Base-by-base conservation (phyloP, 2,888 invertebrate species). In the Muscina levida region DNA sequence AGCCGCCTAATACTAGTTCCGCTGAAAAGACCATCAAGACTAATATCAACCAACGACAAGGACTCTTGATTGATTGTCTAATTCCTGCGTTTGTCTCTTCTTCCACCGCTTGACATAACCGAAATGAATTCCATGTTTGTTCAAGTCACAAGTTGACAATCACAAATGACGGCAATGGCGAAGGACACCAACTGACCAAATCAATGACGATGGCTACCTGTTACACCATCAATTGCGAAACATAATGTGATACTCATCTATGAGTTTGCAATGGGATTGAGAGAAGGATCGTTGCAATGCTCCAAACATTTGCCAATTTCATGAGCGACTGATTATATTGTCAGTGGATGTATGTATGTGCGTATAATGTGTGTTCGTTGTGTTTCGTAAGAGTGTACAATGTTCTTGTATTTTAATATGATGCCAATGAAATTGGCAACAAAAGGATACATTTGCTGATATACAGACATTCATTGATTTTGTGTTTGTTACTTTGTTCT, bases 301-400 rank as follows among this genome's bases (percentile, higher is more conserved):
- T 39, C 11, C 62, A 57, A n/a, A 10, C 68, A 53, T 68, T 77
- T 74, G 56, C 74, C 74, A 77, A 77, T 77, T 81, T 81, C 74
- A 77, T 77, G 62, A 66, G 72, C 74, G 77, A 81, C 62, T 74
- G 77, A 77, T 3, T 70, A 39, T 53, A 3, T 31, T 67, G 66
- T 51, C 13, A 39, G 19, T 53, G 37, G 4, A 3, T 31, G 8
- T 31, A 8, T 31, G 31, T 5, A 31, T 31, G 31, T 31, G n/a
- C n/a, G 31, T 31, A 31, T 31, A 8, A 31, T 31, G 8, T 31
- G 4, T 3, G 8, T 31, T 31, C 31, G 4, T 5, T 31, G 31
- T 31, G n/a, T 31, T 31, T 3, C 3, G 8, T 31, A 31, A 8
- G 48, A 48, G 22, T 24, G 31, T 42, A 17, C 17, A 67, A 39